phyloP scores from a whole-genome alignment of 2,113 vertebrate species.

The Numenius arquata region DNA sequence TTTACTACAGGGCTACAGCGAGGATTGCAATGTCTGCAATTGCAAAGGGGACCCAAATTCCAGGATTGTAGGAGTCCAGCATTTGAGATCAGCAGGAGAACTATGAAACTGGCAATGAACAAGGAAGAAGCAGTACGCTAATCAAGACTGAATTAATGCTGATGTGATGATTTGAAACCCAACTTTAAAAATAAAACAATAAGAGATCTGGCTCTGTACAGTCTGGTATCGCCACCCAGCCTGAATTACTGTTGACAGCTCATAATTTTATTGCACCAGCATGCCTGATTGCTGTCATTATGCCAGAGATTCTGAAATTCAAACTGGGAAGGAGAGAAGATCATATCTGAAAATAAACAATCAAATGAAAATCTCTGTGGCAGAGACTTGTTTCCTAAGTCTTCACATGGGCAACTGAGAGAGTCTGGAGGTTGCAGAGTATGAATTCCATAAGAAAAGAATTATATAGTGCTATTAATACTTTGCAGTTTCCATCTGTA shows the following conservation, averaged over 20 bases:
- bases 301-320: slow-evolving; percentile 13
- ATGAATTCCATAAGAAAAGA: background rate
- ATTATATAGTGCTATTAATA: background rate
- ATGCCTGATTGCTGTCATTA: background rate
- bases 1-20: background rate
- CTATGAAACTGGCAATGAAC: background rate
- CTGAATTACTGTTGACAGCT: slow-evolving; percentile 11
- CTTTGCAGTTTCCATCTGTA: background rate
- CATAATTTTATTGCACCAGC: background rate
- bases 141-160: background rate
- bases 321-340: background rate
- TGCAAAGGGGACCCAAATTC: background rate
- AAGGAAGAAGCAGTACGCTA: background rate
- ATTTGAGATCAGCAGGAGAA: background rate
- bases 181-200: background rate
- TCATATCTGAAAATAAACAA: slow-evolving; percentile 13
- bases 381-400: background rate
- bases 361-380: background rate
- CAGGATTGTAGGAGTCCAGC: background rate
- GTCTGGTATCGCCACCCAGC: background rate
- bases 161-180: background rate
- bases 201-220: background rate
- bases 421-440: background rate
- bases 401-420: background rate
- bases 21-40: background rate